These are phyloP conservation scores for Tenthredo scrophulariae DNA, from an alignment of 2,888 invertebrate genomes.

Conservation along the genomic window DNA sequence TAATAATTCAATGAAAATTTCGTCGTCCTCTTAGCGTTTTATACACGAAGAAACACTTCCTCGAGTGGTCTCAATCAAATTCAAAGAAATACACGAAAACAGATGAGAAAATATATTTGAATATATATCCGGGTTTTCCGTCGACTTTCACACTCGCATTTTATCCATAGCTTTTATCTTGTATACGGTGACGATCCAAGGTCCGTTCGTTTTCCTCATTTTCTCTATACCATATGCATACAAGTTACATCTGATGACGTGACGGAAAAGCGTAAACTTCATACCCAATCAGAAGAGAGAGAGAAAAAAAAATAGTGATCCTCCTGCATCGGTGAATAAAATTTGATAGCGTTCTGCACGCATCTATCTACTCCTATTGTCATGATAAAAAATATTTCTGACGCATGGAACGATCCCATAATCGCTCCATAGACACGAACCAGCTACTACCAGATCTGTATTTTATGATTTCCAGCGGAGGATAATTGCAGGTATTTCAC, in stretches of 20 bases:
- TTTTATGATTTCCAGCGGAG: neutral
- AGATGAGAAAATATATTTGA: neutral
- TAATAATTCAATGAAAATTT: neutral
- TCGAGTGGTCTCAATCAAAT: neutral
- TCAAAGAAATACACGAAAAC: neutral
- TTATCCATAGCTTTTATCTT: neutral
- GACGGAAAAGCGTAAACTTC: too few relatives aligned
- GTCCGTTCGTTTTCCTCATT: too few relatives aligned
- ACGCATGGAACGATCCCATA: neutral
- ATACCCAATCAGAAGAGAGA: too few relatives aligned
- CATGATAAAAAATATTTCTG: neutral
- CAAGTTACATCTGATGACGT: too few relatives aligned
- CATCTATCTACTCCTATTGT: too few relatives aligned
- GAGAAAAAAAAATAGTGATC: too few relatives aligned
- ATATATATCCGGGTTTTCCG: neutral
- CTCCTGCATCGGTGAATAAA: too few relatives aligned
- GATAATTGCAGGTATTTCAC: conserved; percentile 23
- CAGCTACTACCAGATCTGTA: neutral
- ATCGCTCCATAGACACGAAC: neutral
- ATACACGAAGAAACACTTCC: neutral
- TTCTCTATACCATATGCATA: too few relatives aligned
- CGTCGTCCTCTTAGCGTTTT: neutral
- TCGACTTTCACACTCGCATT: too few relatives aligned
- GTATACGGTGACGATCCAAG: neutral
- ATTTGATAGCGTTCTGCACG: too few relatives aligned